A percentile compares a stretch with the other conserved stretches of the same genome.
Conservation (phyloP, 2,797 vertebrate species). For the Leucoraja ocellata region DNA sequence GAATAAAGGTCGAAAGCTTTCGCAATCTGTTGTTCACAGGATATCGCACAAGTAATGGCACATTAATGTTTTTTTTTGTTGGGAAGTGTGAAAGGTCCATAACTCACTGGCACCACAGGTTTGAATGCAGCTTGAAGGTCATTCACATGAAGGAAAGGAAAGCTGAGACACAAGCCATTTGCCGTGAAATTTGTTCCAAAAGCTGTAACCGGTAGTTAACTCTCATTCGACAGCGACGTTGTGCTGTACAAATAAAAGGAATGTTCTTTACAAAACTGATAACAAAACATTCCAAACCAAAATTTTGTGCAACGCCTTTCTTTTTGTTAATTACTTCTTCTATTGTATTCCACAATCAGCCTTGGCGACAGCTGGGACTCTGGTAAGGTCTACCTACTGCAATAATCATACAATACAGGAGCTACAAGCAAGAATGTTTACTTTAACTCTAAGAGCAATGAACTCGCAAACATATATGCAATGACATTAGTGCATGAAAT, state of each 20-base stretch:
- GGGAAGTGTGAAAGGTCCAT: constrained; percentile 35
- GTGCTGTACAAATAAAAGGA: neutral
- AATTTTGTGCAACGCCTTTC: neutral
- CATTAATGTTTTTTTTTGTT: constrained; percentile 29
- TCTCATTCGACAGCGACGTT: neutral
- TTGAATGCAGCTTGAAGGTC: constrained; percentile 25
- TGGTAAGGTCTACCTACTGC: too few relatives aligned
- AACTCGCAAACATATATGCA: too few relatives aligned
- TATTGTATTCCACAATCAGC: too few relatives aligned
- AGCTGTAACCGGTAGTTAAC: neutral
- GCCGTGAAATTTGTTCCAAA: neutral
- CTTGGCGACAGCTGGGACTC: too few relatives aligned
- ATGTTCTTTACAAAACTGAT: neutral
- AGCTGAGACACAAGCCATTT: neutral
- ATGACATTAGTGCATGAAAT: too few relatives aligned
- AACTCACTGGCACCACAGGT: constrained; percentile 27
- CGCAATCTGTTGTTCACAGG: constrained; percentile 32
- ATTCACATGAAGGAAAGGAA: constrained; percentile 5
- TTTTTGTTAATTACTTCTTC: neutral
- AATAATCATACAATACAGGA: too few relatives aligned
- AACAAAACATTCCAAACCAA: neutral
- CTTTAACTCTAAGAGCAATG: too few relatives aligned
- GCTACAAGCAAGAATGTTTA: too few relatives aligned
- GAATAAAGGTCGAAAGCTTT: constrained; percentile 19
- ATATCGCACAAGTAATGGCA: constrained; percentile 29